phyloP scores from a whole-genome alignment of 2,113 vertebrate species.

The Otocyon megalotis region DNA sequence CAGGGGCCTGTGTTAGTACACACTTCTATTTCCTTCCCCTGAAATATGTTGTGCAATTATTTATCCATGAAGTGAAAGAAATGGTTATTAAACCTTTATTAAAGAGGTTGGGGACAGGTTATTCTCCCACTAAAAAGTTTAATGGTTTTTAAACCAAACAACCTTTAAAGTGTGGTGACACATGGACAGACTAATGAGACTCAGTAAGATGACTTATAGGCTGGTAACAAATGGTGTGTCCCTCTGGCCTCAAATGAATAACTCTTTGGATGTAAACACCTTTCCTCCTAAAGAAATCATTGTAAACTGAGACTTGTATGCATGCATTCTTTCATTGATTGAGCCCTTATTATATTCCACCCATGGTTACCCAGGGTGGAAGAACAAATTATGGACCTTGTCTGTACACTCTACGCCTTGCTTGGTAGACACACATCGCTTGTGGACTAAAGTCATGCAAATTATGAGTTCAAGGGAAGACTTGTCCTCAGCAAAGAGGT shows the following conservation, averaged over 20 bases:
- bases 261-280: slow-evolving; percentile 52
- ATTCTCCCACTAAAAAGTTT: slow-evolving; percentile 59
- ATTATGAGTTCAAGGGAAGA: neutral
- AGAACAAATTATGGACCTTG: neutral
- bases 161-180: slow-evolving; percentile 66
- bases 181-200: slow-evolving; percentile 62
- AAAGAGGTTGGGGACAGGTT: slow-evolving; percentile 55
- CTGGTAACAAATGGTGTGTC: slow-evolving; percentile 50
- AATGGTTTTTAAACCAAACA: slow-evolving; percentile 71
- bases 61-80: slow-evolving; percentile 70
- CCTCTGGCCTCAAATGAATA: slow-evolving; percentile 50
- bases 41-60: slow-evolving; percentile 53
- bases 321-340: neutral
- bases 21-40: slow-evolving; percentile 48
- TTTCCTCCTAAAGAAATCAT: slow-evolving; percentile 62
- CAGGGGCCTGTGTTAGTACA: neutral
- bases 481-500: neutral
- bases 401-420: neutral
- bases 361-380: neutral
- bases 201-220: slow-evolving; percentile 45
- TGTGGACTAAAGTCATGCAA: neutral
- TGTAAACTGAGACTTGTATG: slow-evolving; percentile 21
- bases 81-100: slow-evolving; percentile 74
- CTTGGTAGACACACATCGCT: neutral
- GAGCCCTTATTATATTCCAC: neutral